These are phyloP conservation scores for Gymnobelideus leadbeateri DNA, from an alignment of 2,113 vertebrate genomes.

Conservation along the genomic window DNA sequence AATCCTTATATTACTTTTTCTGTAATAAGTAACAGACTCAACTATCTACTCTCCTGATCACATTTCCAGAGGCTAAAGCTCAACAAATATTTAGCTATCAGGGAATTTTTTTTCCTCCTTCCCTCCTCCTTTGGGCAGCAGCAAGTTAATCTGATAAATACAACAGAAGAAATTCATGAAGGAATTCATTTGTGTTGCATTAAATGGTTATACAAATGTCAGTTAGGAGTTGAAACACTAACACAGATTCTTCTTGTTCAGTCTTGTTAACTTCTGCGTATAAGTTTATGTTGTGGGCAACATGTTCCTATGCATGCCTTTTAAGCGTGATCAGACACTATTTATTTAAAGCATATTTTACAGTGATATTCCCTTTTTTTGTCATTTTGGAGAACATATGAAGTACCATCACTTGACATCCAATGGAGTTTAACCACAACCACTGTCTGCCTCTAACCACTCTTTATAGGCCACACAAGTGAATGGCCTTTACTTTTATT, in stretches of 20 bases:
- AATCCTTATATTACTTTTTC: neutral
- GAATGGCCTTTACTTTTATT: conserved; percentile 40
- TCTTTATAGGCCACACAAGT: conserved; percentile 41
- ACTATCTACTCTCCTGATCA: conserved; percentile 57
- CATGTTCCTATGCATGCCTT: conserved; percentile 30
- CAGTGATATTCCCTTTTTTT: conserved; percentile 27
- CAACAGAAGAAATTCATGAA: conserved; percentile 47
- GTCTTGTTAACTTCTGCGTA: neutral
- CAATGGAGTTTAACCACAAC: conserved; percentile 56
- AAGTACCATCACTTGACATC: conserved; percentile 34
- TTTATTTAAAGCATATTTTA: conserved; percentile 46
- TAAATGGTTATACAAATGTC: conserved; percentile 38
- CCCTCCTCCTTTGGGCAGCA: conserved; percentile 35
- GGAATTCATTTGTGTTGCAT: conserved; percentile 30
- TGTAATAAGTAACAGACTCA: conserved; percentile 56
- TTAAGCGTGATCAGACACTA: conserved; percentile 13
- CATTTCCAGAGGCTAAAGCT: conserved; percentile 38
- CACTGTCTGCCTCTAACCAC: conserved; percentile 24
- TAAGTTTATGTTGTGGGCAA: conserved; percentile 46
- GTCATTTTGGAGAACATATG: conserved; percentile 26
- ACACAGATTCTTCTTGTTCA: conserved; percentile 40
- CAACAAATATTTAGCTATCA: conserved; percentile 52
- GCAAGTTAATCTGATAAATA: conserved; percentile 40
- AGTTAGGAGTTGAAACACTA: neutral
- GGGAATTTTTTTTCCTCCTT: conserved; percentile 16